Evolutionary conservation across 2,113 vertebrate genomes (phyloP).

Genomic region (Chroicocephalus ridibundus): DNA sequence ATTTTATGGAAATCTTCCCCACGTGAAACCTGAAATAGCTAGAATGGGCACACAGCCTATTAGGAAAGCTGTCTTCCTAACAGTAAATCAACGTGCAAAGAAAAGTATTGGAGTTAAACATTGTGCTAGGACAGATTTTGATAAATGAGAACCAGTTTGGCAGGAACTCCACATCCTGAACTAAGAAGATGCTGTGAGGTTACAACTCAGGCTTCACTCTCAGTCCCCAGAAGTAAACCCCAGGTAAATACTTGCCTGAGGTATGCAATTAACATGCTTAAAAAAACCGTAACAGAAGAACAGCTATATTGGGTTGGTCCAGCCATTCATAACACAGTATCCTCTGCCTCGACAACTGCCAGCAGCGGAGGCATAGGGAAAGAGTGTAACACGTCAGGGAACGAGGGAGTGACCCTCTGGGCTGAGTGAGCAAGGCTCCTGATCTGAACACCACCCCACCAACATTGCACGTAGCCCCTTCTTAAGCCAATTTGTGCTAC

Average conservation of each 20-base stretch:
- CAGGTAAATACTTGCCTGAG: neutral
- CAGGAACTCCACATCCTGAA: neutral
- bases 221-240: neutral
- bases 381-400: rapidly evolving
- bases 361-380: no score
- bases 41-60: neutral
- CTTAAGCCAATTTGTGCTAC: neutral
- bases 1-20: neutral
- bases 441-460: no score
- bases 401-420: neutral
- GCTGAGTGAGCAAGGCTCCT: neutral
- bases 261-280: neutral
- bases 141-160: neutral
- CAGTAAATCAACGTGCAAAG: rapidly evolving
- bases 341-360: neutral
- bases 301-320: neutral
- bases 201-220: neutral
- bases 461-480: neutral
- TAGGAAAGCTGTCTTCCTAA: neutral
- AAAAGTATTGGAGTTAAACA: neutral
- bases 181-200: neutral
- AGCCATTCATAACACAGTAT: rapidly evolving
- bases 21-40: neutral
- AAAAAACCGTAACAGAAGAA: neutral
- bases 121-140: neutral